phyloP scores from a whole-genome alignment of 2,888 invertebrate genomes.

The Acrocyrtus sp. region DNA sequence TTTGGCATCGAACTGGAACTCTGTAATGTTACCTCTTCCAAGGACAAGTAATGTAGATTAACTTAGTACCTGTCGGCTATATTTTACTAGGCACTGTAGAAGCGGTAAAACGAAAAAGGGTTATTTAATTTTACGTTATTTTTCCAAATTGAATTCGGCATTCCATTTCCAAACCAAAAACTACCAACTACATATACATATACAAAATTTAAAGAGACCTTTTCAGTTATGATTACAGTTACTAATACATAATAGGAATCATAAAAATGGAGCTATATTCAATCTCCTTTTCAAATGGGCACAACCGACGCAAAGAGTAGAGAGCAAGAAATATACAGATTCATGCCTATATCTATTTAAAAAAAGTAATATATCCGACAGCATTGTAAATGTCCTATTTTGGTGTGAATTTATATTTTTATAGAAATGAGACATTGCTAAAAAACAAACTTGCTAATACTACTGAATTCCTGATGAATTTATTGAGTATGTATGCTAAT shows the following conservation, averaged over 20 bases:
- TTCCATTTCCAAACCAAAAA: too few relatives aligned
- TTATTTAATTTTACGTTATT: too few relatives aligned
- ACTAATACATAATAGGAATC: neutral
- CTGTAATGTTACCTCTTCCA: conserved; percentile 41
- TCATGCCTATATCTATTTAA: conserved; percentile 34
- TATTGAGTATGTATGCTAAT: too few relatives aligned
- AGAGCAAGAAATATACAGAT: conserved; percentile 30
- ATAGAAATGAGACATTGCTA: conserved; percentile 28
- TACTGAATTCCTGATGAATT: too few relatives aligned
- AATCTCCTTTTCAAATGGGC: conserved; percentile 40
- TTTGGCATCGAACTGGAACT: conserved; percentile 29
- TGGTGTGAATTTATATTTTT: conserved; percentile 51
- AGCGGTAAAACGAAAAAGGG: too few relatives aligned
- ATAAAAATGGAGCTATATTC: conserved; percentile 17
- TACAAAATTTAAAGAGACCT: too few relatives aligned
- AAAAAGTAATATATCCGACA: conserved; percentile 37
- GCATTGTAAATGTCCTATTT: conserved; percentile 43
- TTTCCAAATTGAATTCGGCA: too few relatives aligned
- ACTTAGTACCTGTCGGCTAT: conserved; percentile 44
- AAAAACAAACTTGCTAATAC: too few relatives aligned
- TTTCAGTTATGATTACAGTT: neutral
- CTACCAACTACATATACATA: too few relatives aligned
- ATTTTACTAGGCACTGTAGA: neutral
- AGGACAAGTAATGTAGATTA: conserved; percentile 27
- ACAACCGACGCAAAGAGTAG: conserved; percentile 33